Percentiles rank a stretch among this genome's conserved stretches.
Evolutionary conservation across 1,140 invertebrate species (phyloP).

Genomic region (Hormaphis cornu): DNA sequence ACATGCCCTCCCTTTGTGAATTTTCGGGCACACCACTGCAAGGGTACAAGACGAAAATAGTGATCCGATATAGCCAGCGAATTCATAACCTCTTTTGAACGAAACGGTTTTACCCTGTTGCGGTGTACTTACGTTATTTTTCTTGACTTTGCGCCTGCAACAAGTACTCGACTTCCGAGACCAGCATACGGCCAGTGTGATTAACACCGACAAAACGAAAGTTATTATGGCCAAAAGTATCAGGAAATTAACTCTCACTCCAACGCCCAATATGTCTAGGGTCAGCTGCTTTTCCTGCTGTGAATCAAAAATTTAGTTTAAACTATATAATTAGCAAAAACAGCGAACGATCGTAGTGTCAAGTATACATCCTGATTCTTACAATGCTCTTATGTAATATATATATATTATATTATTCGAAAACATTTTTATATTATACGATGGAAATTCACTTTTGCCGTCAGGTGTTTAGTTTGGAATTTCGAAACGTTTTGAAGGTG

Average conservation of each 20-base stretch:
- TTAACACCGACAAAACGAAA: background rate
- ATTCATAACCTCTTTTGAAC: no score
- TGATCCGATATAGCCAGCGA: no score
- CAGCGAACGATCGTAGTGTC: background rate
- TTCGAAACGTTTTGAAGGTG: no score
- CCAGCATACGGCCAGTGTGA: background rate
- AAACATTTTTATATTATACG: no score
- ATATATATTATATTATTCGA: no score
- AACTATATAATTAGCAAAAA: background rate
- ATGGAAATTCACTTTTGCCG: no score
- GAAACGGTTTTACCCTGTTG: no score
- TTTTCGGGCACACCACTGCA: no score
- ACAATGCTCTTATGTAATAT: no score
- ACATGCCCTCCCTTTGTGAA: no score
- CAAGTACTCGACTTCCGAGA: background rate
- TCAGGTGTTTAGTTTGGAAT: no score
- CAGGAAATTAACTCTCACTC: background rate
- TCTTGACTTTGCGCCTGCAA: background rate
- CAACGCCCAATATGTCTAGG: background rate
- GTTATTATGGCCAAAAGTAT: background rate
- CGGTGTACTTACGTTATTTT: background rate
- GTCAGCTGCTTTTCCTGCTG: background rate
- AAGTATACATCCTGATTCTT: background rate
- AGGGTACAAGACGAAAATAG: no score
- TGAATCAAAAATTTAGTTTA: background rate